Conservation (phyloP, 2,113 vertebrate genomes). For the Rissa tridactyla region DNA sequence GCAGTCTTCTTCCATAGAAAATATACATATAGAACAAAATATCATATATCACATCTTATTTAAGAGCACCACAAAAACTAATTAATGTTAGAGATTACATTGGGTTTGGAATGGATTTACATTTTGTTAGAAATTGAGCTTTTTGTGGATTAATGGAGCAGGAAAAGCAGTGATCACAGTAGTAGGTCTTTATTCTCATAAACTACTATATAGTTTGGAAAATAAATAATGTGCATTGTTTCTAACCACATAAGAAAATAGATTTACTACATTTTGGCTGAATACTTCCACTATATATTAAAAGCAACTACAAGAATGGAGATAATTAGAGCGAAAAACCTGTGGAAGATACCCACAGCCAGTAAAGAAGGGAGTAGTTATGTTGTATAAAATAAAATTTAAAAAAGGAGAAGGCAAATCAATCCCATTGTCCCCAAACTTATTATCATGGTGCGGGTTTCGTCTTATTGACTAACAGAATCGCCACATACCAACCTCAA, state of each 20-base stretch:
- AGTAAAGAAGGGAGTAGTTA: not conserved
- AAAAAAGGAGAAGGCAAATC: not conserved
- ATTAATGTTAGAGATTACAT: not conserved
- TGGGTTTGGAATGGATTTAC: not conserved
- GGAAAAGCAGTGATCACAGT: not conserved
- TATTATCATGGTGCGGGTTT: not conserved
- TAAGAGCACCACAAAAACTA: not conserved
- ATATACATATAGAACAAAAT: not conserved
- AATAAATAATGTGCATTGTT: not conserved
- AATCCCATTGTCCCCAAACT: not conserved
- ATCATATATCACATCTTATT: not conserved
- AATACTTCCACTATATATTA: not conserved
- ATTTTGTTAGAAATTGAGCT: not conserved
- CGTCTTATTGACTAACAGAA: not conserved
- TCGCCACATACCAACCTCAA: not conserved
- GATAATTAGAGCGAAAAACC: not conserved
- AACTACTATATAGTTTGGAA: not conserved
- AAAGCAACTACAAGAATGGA: conserved; percentile 2
- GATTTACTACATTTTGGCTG: not conserved
- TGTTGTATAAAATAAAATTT: not conserved
- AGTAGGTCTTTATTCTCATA: not conserved
- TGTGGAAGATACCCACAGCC: not conserved
- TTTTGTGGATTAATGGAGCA: not conserved
- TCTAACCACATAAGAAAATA: not conserved
- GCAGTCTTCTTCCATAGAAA: not conserved